A percentile compares a stretch with the other conserved stretches of the same genome.
phyloP scores from a whole-genome alignment of 2,797 vertebrate species.

The Kryptolebias ocellatus region DNA sequence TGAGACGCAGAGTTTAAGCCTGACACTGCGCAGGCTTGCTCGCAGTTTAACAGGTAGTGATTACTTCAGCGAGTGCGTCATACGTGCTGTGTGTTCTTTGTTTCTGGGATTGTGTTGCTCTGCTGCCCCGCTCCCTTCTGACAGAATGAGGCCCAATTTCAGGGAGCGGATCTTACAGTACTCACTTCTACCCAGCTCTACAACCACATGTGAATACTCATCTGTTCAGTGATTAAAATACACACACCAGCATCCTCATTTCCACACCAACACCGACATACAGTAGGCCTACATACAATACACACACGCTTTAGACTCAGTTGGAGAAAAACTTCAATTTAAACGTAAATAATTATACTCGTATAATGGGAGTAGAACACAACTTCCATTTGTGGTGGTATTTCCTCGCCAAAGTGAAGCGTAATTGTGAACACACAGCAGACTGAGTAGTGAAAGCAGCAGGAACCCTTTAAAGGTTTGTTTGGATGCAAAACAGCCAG shows the following conservation, averaged over 20 bases:
- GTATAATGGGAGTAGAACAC: not conserved
- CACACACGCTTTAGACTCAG: not conserved
- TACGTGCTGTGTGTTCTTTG: slow-evolving; percentile 48
- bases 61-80: slow-evolving; percentile 56
- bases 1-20: slow-evolving; percentile 21
- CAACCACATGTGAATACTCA: slow-evolving; percentile 24
- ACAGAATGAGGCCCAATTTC: slow-evolving; percentile 76
- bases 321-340: not conserved
- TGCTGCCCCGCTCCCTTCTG: slow-evolving; percentile 63
- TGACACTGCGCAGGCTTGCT: slow-evolving; percentile 33
- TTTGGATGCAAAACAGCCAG: slow-evolving; percentile 64
- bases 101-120: slow-evolving; percentile 36
- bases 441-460: slow-evolving; percentile 15
- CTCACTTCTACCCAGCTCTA: slow-evolving; percentile 22
- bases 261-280: not conserved
- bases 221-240: slow-evolving; percentile 25
- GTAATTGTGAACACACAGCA: slow-evolving; percentile 39
- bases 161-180: slow-evolving; percentile 65
- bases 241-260: slow-evolving; percentile 4
- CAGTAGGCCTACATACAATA: too few relatives aligned
- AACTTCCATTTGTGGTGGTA: slow-evolving; percentile 21
- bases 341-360: not conserved
- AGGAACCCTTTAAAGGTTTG: slow-evolving; percentile 45
- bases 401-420: slow-evolving; percentile 23
- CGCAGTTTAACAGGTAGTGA: slow-evolving; percentile 56